Evolutionary conservation across 2,113 vertebrate species (phyloP).

Genomic region (Podarcis muralis): DNA sequence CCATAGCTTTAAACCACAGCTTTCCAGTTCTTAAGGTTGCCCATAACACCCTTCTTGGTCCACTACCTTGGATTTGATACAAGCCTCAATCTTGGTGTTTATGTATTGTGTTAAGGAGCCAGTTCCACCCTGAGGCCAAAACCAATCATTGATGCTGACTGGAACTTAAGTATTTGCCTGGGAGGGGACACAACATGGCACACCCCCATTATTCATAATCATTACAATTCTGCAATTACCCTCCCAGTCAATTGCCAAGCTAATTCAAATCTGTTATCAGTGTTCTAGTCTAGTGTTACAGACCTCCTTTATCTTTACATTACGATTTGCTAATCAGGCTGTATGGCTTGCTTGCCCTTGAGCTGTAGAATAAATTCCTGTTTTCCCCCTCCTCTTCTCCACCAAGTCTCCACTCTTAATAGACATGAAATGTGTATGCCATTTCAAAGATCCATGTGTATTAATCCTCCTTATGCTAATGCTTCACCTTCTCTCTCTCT

Average conservation of each 20-base stretch:
- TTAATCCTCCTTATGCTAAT: slow-evolving; percentile 8
- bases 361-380: not conserved
- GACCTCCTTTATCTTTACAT: not conserved
- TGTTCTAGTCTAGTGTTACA: not conserved
- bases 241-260: not conserved
- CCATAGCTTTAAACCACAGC: too few species aligned
- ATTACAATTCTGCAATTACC: not conserved
- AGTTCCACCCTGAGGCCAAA: not conserved
- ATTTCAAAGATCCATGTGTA: slow-evolving; percentile 2
- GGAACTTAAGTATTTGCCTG: not conserved
- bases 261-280: not conserved
- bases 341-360: not conserved
- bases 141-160: not conserved
- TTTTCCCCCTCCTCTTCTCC: not conserved
- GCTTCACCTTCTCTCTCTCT: not conserved
- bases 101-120: not conserved
- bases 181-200: too few species aligned
- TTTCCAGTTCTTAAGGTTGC: too few species aligned
- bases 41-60: not conserved
- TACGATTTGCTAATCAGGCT: not conserved
- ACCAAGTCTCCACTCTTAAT: not conserved
- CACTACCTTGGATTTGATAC: not conserved
- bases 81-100: not conserved
- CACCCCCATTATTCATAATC: not conserved
- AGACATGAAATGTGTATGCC: not conserved